Evolutionary conservation across 2,797 vertebrate species (phyloP), one percentile per base, ranked within the genome.

Genomic region (Spea hammondii): DNA sequence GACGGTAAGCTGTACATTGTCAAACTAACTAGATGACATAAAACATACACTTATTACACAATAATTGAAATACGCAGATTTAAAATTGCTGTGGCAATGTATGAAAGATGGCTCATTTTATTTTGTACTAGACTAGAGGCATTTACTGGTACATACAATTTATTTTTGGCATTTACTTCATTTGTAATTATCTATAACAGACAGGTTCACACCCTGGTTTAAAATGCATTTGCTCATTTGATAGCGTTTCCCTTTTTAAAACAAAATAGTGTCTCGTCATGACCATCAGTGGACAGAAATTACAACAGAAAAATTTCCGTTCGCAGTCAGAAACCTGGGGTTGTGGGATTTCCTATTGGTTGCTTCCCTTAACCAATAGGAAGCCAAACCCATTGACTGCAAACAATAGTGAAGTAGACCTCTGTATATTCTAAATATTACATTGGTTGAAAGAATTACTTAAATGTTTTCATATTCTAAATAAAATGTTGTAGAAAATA

Each of bases 1-100:
- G 74, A 66, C 50, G 51, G 70, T 53, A 77, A 77, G 47, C 64
- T 77, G 70, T 32, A 5, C 55, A 62, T 60, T 68, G 13, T 77
- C 57, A 73, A 70, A 75, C 14, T 66, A 65, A 6, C 59, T 53
- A 54, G 6, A 12, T 49, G 74, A 53, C 8, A 55, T 44, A 68
- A 47, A 53, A 13, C 68, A 62, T 62, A 57, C 11, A 11, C 54
- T 49, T 68, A 62, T 72, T 72, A 32, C 32, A 68, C 51, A 80
- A 76, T 72, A 67, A 66, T 57, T 67, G 69, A 54, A 65, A 47
- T n/a, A 57, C 14, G 12, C 13, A 50, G 9, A 65, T 75, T 70
- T 65, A 17, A 8, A 75, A 70, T 48, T 66, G 53, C 45, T 65
- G 65, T 54, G 55, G 13, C 44, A 9, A 57, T 32, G 32, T 32